Evolutionary conservation across 2,113 vertebrate genomes (phyloP), one percentile per base, ranked within the genome.

Genomic region (Haliaeetus leucogaster): DNA sequence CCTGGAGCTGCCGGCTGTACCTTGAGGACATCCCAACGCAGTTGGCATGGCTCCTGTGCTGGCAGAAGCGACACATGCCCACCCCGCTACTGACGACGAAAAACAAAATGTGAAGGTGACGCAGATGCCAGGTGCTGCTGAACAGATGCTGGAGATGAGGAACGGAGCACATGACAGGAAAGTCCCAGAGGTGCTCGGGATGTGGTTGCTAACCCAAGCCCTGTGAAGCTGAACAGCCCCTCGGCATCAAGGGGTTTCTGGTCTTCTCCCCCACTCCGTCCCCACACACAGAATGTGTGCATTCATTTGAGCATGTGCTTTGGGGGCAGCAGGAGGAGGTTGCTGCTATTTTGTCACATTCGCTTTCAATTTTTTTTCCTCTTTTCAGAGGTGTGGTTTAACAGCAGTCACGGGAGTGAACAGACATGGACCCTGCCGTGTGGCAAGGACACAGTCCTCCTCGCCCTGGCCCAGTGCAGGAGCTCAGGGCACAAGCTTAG

Each of bases 81-180:
- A 56, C 43, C 20, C 20, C 0, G 0, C 63, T 50, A 25, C 48
- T 68, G 56, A 71, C 0, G 0, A 30, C 23, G 48, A 47, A 70
- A 84, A 52, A 29, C 9, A 55, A 82, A 88, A 78, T 6, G 32
- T 4, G 2, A 70, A 96, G 77, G 58, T 7, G 1, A 47, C 22
- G 34, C 70, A 88, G 53, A 65, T 73, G 61, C 70, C 91, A 89
- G 66, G 77, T 82, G 86, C 66, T 94, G 53, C 70, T 66, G 78
- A 93, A 71, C 47, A 96, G 94, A 83, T 86, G 80, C 59, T 82
- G 82, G 27, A 52, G 48, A 74, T 43, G 61, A 92, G 59, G 50
- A 94, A 45, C 0, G 0, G 15, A 76, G 50, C 45, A 53, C n/a
- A 45, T 2, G 1, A 50, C 0, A 0, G 42, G 20, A n/a, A 93